Evolutionary conservation across 2,113 vertebrate species (phyloP).

Genomic region (Nothoprocta perdicaria): DNA sequence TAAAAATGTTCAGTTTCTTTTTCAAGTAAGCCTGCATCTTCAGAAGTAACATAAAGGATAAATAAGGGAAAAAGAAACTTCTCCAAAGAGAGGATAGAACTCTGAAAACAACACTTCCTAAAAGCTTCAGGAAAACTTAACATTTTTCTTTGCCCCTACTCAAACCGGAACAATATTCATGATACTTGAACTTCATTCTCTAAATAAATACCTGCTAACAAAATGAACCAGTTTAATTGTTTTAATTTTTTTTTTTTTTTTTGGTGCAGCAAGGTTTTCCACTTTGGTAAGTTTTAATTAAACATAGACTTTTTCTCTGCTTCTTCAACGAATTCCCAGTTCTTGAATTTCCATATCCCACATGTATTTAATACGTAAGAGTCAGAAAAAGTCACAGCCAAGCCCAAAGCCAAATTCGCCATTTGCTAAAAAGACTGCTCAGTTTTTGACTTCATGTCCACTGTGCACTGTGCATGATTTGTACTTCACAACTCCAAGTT

Average conservation of each 20-base stretch:
- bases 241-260: background rate
- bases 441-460: background rate
- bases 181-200: background rate
- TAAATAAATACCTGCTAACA: background rate
- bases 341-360: conserved; percentile 48
- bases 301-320: background rate
- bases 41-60: background rate
- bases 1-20: background rate
- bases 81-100: background rate
- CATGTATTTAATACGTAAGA: conserved; percentile 51
- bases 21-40: background rate
- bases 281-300: conserved; percentile 47
- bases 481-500: conserved; percentile 4
- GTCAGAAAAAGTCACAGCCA: conserved; percentile 19
- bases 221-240: background rate
- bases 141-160: background rate
- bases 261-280: background rate
- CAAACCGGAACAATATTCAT: background rate
- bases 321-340: conserved; percentile 27
- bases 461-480: background rate
- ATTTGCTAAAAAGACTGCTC: conserved; percentile 23
- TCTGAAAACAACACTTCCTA: background rate
- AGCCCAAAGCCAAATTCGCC: conserved; percentile 34
- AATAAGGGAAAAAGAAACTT: background rate
- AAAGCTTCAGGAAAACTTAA: background rate